phyloP scores from a whole-genome alignment of 2,797 vertebrate species.

The Sebastes hubbsi region DNA sequence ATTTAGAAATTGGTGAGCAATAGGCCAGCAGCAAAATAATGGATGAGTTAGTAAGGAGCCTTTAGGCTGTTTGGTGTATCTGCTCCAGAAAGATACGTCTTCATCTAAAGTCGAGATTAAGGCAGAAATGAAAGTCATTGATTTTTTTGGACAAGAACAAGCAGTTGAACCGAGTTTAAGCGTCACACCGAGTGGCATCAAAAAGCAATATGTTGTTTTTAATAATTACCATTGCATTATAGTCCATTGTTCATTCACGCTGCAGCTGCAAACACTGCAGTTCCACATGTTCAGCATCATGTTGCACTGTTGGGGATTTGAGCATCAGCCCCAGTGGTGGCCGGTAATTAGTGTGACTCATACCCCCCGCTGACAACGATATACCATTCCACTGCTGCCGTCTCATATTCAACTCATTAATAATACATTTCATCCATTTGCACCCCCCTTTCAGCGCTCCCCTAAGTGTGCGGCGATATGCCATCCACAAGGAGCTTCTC shows the following conservation, averaged over 20 bases:
- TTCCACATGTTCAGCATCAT: constrained; percentile 37
- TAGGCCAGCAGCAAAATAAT: constrained; percentile 8
- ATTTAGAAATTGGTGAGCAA: background rate
- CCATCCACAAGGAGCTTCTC: constrained; percentile 31
- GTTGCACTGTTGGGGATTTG: constrained; percentile 57
- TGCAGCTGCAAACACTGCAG: background rate
- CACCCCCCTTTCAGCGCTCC: constrained; percentile 22
- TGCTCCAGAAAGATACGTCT: background rate
- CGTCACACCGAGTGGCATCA: background rate
- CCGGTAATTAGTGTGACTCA: constrained; percentile 71
- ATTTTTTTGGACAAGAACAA: constrained; percentile 13
- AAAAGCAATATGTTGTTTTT: background rate
- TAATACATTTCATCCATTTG: constrained; percentile 75
- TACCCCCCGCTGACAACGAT: constrained; percentile 57
- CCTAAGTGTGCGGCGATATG: constrained; percentile 23
- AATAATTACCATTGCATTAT: background rate
- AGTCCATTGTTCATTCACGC: background rate
- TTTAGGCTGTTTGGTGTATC: constrained; percentile 17
- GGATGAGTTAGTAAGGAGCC: constrained; percentile 9
- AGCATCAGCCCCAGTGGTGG: constrained; percentile 46
- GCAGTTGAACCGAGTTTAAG: background rate
- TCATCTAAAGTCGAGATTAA: constrained; percentile 26
- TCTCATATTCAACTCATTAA: constrained; percentile 76
- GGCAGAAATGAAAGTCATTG: constrained; percentile 3
- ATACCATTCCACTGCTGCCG: constrained; percentile 42